Base-by-base conservation (phyloP, 1,140 invertebrate genomes). In the Tetranychus urticae region DNA sequence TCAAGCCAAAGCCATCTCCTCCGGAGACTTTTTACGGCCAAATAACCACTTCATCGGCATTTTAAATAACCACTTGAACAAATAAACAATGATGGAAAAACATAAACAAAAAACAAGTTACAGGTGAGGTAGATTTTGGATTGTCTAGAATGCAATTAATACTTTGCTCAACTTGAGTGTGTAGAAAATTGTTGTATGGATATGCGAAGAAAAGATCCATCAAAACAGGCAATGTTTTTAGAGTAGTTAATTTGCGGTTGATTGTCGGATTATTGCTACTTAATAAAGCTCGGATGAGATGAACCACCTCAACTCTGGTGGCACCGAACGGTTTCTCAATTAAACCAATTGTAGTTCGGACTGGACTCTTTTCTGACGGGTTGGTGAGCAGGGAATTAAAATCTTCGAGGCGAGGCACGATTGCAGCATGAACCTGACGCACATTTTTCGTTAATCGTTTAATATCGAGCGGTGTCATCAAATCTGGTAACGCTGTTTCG, bases 141-240 rank as follows among this genome's bases (percentile, higher is more conserved):
- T 64, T 64, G n/a, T 64, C 45, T 33, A 65, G 37, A 42, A 65
- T 36, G 45, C 67, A 56, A n/a, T 56, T 74, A 75, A 89, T 74
- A 68, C 81, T 81, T 70, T 80, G 78, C 71, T 82, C 80, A 57
- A 88, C 82, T 76, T 87, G 82, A 61, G 82, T 82, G 73, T 90
- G 87, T 65, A 90, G 75, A 74, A 90, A 89, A 76, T 88, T 91
- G 75, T 91, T 90, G 79, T 84, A 82, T 39, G 78, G 76, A 76
- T 83, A 87, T 69, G 79, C 77, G 72, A 88, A 86, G 77, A 86
- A 84, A 72, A 89, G 75, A 74, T 88, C 82, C 72, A 82, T 70
- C 66, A 84, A 70, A 64, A 78, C 75, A 66, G 77, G 70, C 61
- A 82, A 75, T 65, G 79, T 80, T 65, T 77, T 76, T 61, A 81